phyloP scores from a whole-genome alignment of 1,140 invertebrate genomes.

The Drosophila kepulauana region DNA sequence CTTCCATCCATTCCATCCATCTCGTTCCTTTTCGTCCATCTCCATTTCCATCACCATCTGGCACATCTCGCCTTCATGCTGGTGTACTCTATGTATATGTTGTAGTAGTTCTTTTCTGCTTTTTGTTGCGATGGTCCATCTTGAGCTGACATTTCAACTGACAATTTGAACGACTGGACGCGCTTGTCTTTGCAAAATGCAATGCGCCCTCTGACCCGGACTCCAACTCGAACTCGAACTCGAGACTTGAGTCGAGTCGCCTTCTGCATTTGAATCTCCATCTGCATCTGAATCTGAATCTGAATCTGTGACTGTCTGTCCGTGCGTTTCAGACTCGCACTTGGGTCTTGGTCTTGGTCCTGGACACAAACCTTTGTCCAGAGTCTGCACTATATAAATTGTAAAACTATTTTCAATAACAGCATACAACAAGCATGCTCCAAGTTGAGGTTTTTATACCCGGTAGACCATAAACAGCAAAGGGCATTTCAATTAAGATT shows the following conservation, averaged over 20 bases:
- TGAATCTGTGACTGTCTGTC: neutral
- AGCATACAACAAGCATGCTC: conserved; percentile 63
- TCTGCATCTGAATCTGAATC: no score
- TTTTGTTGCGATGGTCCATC: conserved; percentile 32
- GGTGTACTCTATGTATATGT: no score
- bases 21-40: neutral
- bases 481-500: no score
- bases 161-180: conserved; percentile 75
- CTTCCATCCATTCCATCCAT: neutral
- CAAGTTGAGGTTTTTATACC: conserved; percentile 37
- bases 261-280: neutral
- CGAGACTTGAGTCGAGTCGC: neutral
- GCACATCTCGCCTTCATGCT: neutral
- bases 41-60: neutral
- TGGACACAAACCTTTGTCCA: conserved; percentile 43
- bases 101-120: neutral
- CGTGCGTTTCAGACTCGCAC: neutral
- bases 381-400: conserved; percentile 69
- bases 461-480: no score
- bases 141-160: conserved; percentile 80
- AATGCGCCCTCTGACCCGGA: conserved; percentile 13
- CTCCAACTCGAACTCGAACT: no score
- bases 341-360: conserved; percentile 14
- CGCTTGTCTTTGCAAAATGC: conserved; percentile 70
- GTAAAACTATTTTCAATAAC: conserved; percentile 82